A percentile compares a stretch with the other conserved stretches of the same genome.
phyloP scores from a whole-genome alignment of 2,888 invertebrate genomes.

The Diaprepes abbreviatus region DNA sequence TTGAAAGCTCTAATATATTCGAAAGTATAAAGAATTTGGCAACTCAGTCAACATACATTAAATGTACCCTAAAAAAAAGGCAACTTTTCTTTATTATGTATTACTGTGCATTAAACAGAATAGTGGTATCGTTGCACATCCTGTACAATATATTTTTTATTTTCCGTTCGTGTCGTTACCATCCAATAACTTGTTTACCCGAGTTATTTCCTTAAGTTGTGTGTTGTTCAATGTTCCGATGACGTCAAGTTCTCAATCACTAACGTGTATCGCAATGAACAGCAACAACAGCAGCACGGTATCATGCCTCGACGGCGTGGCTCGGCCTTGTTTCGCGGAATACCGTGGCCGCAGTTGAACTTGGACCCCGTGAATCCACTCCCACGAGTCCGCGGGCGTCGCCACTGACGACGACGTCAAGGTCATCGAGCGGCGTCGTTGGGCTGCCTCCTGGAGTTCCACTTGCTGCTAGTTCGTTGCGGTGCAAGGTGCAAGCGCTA shows the following conservation, averaged over 20 bases:
- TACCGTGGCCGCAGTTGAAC: constrained; percentile 22
- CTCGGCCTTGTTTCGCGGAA: constrained; percentile 24
- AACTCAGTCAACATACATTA: no score
- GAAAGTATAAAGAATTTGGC: no score
- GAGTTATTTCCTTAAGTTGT: background rate
- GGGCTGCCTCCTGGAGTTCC: background rate
- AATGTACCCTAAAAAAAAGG: no score
- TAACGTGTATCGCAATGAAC: background rate
- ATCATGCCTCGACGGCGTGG: constrained; percentile 38
- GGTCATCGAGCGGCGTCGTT: constrained; percentile 21
- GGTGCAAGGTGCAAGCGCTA: background rate
- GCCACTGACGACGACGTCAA: constrained; percentile 22
- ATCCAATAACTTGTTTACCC: background rate
- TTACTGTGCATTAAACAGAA: no score
- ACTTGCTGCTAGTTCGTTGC: background rate
- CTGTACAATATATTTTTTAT: background rate
- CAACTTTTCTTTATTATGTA: no score
- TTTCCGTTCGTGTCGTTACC: background rate
- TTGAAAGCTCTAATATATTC: no score
- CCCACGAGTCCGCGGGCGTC: constrained; percentile 15
- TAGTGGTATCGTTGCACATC: no score
- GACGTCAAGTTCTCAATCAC: constrained; percentile 15
- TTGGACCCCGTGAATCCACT: constrained; percentile 39
- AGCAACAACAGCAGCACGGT: background rate
- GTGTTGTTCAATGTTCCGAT: constrained; percentile 6